These are phyloP conservation scores for Deroplatys truncata DNA, from an alignment of 2,888 invertebrate genomes.

Conservation along the genomic window DNA sequence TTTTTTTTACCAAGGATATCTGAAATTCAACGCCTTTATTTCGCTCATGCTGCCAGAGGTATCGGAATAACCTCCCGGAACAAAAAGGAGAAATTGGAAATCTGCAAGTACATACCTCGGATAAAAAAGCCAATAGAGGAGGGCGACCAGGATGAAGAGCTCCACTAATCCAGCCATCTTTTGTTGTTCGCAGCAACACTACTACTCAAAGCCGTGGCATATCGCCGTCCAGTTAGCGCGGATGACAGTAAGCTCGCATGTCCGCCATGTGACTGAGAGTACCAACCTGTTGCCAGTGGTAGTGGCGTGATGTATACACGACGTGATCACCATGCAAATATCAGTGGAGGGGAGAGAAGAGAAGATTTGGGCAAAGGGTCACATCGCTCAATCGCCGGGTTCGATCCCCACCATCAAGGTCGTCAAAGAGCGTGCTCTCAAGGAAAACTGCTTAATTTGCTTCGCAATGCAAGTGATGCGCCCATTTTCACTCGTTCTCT, in stretches of 20 bases:
- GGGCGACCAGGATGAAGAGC: slow-evolving; percentile 57
- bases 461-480: neutral
- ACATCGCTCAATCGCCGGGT: neutral
- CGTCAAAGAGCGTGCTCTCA: neutral
- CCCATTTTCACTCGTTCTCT: neutral
- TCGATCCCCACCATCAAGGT: neutral
- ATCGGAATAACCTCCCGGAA: too few relatives aligned
- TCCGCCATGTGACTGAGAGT: neutral
- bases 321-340: neutral
- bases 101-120: slow-evolving; percentile 48
- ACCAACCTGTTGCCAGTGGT: neutral
- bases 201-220: neutral
- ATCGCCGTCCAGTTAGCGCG: neutral
- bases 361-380: neutral
- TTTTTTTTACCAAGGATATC: too few relatives aligned
- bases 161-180: slow-evolving; percentile 56
- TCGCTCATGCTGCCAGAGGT: too few relatives aligned
- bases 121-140: slow-evolving; percentile 60
- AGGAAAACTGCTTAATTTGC: neutral
- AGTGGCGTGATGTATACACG: neutral
- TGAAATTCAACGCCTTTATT: too few relatives aligned
- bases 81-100: neutral
- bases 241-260: neutral
- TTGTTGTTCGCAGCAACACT: neutral
- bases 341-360: neutral